Conservation (phyloP, 1,140 invertebrate species). For the Centruroides vittatus region DNA sequence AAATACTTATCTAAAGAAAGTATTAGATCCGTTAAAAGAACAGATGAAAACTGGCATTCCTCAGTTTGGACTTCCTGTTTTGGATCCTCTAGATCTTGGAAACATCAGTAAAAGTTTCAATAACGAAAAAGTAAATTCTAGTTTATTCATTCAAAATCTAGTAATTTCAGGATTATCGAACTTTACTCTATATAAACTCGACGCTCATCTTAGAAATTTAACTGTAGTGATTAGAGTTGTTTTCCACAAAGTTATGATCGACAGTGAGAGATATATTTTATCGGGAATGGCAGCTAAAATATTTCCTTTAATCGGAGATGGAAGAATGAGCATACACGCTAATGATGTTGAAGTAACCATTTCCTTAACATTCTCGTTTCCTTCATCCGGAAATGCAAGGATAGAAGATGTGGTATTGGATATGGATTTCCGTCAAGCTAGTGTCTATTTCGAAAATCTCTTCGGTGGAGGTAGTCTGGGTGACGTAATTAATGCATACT, state of each 20-base stretch:
- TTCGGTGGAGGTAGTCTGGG: not conserved
- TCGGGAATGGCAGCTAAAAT: not conserved
- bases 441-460: not conserved
- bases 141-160: not conserved
- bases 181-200: not conserved
- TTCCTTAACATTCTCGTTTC: not conserved
- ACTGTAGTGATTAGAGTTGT: not conserved
- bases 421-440: not conserved
- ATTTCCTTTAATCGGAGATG: not conserved
- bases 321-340: not conserved
- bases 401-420: not conserved
- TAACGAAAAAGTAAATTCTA: not conserved
- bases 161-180: not conserved
- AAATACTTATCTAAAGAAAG: not conserved
- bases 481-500: not conserved
- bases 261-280: not conserved
- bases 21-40: slow-evolving; percentile 10
- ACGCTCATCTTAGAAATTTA: not conserved
- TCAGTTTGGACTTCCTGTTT: slow-evolving; percentile 4
- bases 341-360: not conserved
- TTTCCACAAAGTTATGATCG: not conserved
- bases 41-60: slow-evolving; percentile 9
- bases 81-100: slow-evolving; percentile 3
- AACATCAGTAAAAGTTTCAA: slow-evolving; percentile 7
- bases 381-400: not conserved